These are phyloP conservation scores for Abramis brama DNA, from an alignment of 2,113 vertebrate species.

Conservation along the genomic window DNA sequence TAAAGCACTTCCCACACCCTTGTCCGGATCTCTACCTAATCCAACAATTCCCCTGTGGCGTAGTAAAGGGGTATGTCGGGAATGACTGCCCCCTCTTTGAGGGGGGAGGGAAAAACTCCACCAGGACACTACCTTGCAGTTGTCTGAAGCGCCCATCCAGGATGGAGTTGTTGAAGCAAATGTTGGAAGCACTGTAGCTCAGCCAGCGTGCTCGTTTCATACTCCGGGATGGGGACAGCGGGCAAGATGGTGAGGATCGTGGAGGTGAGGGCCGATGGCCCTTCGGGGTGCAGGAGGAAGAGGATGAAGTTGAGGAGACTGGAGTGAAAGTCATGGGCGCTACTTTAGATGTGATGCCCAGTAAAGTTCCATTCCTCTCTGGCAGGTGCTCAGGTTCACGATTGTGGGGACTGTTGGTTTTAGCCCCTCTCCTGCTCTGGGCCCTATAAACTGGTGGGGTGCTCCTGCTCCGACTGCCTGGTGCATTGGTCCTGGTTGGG, in stretches of 20 bases:
- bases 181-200: conserved; percentile 79
- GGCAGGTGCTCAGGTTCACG: conserved; percentile 61
- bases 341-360: conserved; percentile 59
- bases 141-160: conserved; percentile 81
- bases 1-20: background rate
- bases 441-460: conserved; percentile 73
- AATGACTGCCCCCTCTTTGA: conserved; percentile 52
- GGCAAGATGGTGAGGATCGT: conserved; percentile 57
- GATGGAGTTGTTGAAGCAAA: conserved; percentile 76
- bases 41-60: conserved; percentile 11
- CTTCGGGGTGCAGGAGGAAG: conserved; percentile 59
- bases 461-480: conserved; percentile 72
- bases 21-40: conserved; percentile 12
- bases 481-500: conserved; percentile 54
- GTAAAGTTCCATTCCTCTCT: conserved; percentile 71
- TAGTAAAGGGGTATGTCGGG: conserved; percentile 55
- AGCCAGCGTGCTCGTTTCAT: conserved; percentile 76
- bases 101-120: conserved; percentile 17
- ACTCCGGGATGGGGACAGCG: conserved; percentile 68
- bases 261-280: conserved; percentile 59
- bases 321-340: conserved; percentile 49
- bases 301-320: conserved; percentile 51
- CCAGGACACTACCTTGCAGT: conserved; percentile 77
- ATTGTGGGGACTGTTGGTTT: conserved; percentile 50
- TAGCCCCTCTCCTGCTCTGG: conserved; percentile 59